phyloP scores from a whole-genome alignment of 2,113 vertebrate genomes.

The Piaya cayana region DNA sequence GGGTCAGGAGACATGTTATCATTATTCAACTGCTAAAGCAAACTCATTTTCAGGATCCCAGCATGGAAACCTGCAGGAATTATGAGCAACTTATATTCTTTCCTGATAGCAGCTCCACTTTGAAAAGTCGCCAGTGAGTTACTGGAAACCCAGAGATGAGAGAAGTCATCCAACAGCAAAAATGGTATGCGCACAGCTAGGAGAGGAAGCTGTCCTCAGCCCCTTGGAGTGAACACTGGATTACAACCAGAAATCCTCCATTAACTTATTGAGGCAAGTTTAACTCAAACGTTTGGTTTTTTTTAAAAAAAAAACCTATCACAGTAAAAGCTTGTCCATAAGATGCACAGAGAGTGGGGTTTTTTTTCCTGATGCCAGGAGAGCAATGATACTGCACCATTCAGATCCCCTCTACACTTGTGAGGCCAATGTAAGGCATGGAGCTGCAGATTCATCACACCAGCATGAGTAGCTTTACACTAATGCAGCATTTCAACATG shows the following conservation, averaged over 20 bases:
- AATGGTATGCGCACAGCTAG: neutral
- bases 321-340: neutral
- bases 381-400: neutral
- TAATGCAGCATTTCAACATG: neutral
- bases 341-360: neutral
- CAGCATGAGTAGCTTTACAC: neutral
- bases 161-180: neutral
- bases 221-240: neutral
- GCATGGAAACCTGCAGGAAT: neutral
- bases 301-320: neutral
- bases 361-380: neutral
- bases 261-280: neutral
- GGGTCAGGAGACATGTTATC: fast-evolving
- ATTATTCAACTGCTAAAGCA: neutral
- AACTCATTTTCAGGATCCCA: fast-evolving
- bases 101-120: neutral
- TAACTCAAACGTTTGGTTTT: too few relatives aligned
- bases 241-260: neutral
- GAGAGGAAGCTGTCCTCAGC: neutral
- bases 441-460: neutral
- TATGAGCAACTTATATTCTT: neutral
- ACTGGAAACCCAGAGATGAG: neutral
- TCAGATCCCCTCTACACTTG: neutral
- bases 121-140: neutral
- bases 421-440: fast-evolving